Conservation (phyloP, 2,797 vertebrate species). For the Pogonophryne albipinna region DNA sequence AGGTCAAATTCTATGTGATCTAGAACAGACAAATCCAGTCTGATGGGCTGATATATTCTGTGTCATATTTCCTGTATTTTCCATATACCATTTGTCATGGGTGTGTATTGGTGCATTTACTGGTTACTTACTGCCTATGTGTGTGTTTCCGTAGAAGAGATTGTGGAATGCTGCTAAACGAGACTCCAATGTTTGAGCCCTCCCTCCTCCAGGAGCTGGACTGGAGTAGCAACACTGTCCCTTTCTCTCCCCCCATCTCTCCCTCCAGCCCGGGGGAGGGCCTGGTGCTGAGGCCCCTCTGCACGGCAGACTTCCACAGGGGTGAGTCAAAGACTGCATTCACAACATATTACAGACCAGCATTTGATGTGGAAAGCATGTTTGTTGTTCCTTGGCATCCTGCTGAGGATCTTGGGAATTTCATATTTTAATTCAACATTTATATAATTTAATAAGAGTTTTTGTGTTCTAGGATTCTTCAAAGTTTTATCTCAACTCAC, state of each 20-base stretch:
- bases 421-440: too few species aligned
- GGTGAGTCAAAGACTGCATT: conserved; percentile 76
- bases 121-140: conserved; percentile 1
- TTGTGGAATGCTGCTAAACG: conserved; percentile 88
- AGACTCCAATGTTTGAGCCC: conserved; percentile 93
- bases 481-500: conserved; percentile 95
- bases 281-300: conserved; percentile 93
- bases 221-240: conserved; percentile 90
- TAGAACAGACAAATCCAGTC: conserved; percentile 5
- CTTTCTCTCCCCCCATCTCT: conserved; percentile 92
- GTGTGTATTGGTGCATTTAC: neutral
- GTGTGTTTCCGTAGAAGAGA: conserved; percentile 37
- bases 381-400: neutral
- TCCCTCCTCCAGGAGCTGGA: conserved; percentile 91
- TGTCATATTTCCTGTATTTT: neutral
- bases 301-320: conserved; percentile 91
- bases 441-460: neutral
- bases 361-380: neutral
- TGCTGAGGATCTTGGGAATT: neutral
- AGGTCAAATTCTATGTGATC: conserved; percentile 59
- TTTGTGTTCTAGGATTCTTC: conserved; percentile 88
- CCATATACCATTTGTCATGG: conserved; percentile 1
- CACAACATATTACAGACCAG: neutral
- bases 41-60: neutral
- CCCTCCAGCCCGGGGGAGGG: conserved; percentile 90